Base-by-base conservation (phyloP, 2,888 invertebrate genomes). In the Pseudolycoriella hygida region DNA sequence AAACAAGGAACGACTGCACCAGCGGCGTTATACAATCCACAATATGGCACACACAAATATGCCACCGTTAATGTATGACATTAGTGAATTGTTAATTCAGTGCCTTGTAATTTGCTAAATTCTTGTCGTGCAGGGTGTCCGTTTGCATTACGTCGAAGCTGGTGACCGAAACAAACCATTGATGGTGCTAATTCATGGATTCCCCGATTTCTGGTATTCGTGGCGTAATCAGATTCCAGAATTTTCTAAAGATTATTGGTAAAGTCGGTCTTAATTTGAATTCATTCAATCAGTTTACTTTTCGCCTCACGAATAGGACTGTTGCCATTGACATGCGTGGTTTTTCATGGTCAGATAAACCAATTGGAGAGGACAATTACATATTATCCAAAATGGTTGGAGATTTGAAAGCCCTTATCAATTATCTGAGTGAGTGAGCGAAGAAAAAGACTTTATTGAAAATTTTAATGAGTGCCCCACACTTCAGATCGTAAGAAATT, bases 161-260 rank as follows among this genome's bases (percentile, higher is more conserved):
- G 81, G 81, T 1, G 71, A 76, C 52, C 60, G 66, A 2, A 60
- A 66, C 1, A 78, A 77, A 51, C 77, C 79, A 0, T 60, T 82
- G 46, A 74, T 83, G 72, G 50, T 83, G 39, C 75, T 80, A 53
- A 52, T 83, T 1, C 82, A 83, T 55, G 83, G 83, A 11, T 83
- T 77, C 54, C 82, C 82, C 0, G 82, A 82, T 56, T 80, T 80
- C 56, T 83, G 82, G 82, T 83, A 76, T 58, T 76, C 77, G 1
- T 83, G 81, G 80, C 64, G 80, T 46, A 67, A 77, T 58, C 82
- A 83, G 60, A 64, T 83, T 8, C 60, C 68, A 25, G 72, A 77
- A 49, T 80, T 82, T 53, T 68, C 72, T 37, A 69, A 70, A 53
- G 66, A 72, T 53, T 74, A 74, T 57, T 73, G 75, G 75, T 74